phyloP scores from a whole-genome alignment of 2,797 vertebrate species.

The Lemur catta region DNA sequence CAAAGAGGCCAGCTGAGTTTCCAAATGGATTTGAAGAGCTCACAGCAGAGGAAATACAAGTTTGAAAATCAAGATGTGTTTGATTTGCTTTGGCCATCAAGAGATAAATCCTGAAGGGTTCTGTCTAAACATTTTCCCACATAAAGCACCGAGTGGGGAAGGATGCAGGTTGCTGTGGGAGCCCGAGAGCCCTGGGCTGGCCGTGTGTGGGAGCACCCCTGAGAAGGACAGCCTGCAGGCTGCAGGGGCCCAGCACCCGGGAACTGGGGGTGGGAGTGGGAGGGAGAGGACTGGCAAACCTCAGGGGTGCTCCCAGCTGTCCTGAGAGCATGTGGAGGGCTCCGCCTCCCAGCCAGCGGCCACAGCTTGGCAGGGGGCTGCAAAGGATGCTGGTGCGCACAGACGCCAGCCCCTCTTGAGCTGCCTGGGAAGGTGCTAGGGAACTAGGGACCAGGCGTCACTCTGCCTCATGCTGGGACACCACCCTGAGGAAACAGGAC shows the following conservation, averaged over 20 bases:
- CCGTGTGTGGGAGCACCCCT: neutral
- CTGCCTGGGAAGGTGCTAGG: neutral
- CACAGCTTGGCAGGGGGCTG: neutral
- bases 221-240: neutral
- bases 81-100: neutral
- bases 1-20: neutral
- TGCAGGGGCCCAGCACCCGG: neutral
- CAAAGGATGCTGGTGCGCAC: neutral
- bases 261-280: neutral
- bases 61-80: neutral
- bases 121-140: neutral
- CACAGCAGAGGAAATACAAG: neutral
- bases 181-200: neutral
- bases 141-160: neutral
- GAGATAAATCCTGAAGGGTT: neutral
- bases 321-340: neutral
- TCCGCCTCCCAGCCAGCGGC: neutral
- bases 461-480: neutral
- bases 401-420: fast-evolving
- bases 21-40: neutral
- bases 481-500: neutral
- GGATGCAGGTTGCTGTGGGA: neutral
- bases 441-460: neutral
- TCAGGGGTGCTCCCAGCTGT: neutral
- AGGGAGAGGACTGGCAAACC: neutral